A percentile compares a stretch with the other conserved stretches of the same genome.
These are phyloP conservation scores for Drosophila micromelanica DNA, from an alignment of 1,140 invertebrate genomes.

Conservation along the genomic window DNA sequence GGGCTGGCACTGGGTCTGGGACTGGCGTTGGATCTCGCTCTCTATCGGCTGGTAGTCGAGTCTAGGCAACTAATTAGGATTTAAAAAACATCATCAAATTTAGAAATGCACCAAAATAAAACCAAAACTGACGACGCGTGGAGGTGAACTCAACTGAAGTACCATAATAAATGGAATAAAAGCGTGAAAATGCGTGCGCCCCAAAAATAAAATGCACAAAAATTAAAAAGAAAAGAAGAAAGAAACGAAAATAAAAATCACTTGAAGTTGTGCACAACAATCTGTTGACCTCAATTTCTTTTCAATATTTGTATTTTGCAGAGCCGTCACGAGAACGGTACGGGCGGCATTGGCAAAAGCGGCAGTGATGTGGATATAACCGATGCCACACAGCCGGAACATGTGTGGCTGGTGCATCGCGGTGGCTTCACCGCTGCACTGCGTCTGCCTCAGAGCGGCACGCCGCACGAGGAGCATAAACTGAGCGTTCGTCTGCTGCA, in stretches of 20 bases:
- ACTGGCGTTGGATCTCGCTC: constrained; percentile 1
- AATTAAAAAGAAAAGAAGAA: not conserved
- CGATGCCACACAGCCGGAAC: constrained; percentile 86
- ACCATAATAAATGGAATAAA: constrained; percentile 79
- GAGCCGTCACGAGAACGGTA: constrained; percentile 86
- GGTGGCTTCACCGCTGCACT: constrained; percentile 94
- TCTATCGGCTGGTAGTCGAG: constrained; percentile 25
- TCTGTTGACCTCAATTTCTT: constrained; percentile 73
- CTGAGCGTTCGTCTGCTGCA: constrained; percentile 90
- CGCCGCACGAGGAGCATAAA: constrained; percentile 85
- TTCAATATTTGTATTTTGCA: constrained; percentile 45
- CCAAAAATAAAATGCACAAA: constrained; percentile 62
- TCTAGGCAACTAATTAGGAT: constrained; percentile 78
- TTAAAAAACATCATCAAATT: constrained; percentile 80
- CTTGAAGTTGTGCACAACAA: constrained; percentile 70
- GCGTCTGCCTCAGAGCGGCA: constrained; percentile 85
- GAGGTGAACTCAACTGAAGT: constrained; percentile 39
- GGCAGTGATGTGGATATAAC: constrained; percentile 90
- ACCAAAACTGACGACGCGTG: constrained; percentile 49
- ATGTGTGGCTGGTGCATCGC: constrained; percentile 95
- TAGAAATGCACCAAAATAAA: constrained; percentile 75
- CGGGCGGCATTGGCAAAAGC: constrained; percentile 42
- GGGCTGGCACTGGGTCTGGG: not conserved
- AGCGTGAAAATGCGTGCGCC: constrained; percentile 69
- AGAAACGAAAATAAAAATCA: constrained; percentile 23